Evolutionary conservation across 2,113 vertebrate species (phyloP), one percentile per base, ranked within the genome.

Genomic region (Phycodurus eques): DNA sequence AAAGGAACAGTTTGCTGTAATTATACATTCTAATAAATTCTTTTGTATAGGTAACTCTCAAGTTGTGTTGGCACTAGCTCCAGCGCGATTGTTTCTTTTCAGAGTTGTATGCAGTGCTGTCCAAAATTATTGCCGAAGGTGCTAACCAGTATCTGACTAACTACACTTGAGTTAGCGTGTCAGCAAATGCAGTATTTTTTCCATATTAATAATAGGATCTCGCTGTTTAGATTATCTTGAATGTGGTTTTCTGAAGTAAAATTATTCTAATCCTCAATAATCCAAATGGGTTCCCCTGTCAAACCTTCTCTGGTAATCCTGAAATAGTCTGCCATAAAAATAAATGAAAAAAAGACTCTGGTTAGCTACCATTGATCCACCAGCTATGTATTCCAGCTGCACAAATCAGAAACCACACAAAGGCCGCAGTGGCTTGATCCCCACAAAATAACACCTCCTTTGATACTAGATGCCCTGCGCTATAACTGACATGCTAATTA

Each of bases 401-500:
- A 85, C 71, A 86, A 77, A 76, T 49, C 3, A 56, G 39, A 70
- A 54, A 43, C 46, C 75, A 61, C 80, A 74, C 60, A 63, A 64
- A 82, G 85, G 72, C 86, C 83, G 47, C 74, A 74, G 76, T 63
- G 74, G 70, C 80, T 77, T 76, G 80, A 80, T 83, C 75, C 51
- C 68, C 79, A 76, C 85, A 85, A 92, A 90, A 79, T 49, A 82
- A 83, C 83, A 84, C 85, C 81, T 85, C 78, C 86, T 92, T 91
- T 90, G 91, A 86, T 88, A 86, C 88, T 86, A 88, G 87, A 92
- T 86, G 90, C 79, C 81, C 87, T 85, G 78, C 80, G 85, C 81
- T 84, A 91, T 91, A 86, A 92, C 84, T 82, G 80, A 76, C 64
- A 76, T 70, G 77, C 80, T 90, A 91, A 93, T 93, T 93, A 92